These are phyloP conservation scores for Halocaridina rubra DNA, from an alignment of 2,888 invertebrate species.

Conservation along the genomic window DNA sequence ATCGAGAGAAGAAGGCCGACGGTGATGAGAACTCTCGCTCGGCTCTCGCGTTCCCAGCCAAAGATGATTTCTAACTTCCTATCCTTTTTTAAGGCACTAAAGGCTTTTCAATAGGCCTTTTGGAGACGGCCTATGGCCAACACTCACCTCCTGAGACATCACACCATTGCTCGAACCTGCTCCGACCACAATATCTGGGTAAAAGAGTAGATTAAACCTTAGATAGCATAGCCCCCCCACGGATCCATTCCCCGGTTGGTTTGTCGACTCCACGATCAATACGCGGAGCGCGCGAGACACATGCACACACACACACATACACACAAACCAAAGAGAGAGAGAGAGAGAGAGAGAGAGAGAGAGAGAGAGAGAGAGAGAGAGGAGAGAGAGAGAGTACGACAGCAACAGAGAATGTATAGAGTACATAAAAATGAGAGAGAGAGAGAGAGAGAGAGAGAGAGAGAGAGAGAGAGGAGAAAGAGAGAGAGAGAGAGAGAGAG, in stretches of 20 bases:
- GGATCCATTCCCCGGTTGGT: background rate
- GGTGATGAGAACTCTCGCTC: background rate
- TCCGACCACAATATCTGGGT: background rate
- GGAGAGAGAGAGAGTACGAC: background rate
- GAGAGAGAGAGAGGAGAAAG: background rate
- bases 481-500: background rate
- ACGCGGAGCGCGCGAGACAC: no score
- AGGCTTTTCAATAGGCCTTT: no score
- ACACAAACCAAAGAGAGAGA: background rate
- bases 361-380: background rate
- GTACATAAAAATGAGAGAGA: background rate
- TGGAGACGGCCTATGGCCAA: background rate
- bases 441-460: background rate
- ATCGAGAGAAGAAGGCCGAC: background rate
- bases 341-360: background rate
- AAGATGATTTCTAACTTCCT: no score
- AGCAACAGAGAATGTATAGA: no score
- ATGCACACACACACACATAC: background rate
- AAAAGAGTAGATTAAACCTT: background rate
- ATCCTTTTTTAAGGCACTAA: no score
- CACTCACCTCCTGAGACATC: background rate
- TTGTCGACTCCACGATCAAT: background rate
- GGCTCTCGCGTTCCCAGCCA: no score
- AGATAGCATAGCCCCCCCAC: background rate
- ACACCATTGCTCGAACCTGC: background rate